Base-by-base conservation (phyloP, 2,797 vertebrate genomes). In the Falco rusticolus region DNA sequence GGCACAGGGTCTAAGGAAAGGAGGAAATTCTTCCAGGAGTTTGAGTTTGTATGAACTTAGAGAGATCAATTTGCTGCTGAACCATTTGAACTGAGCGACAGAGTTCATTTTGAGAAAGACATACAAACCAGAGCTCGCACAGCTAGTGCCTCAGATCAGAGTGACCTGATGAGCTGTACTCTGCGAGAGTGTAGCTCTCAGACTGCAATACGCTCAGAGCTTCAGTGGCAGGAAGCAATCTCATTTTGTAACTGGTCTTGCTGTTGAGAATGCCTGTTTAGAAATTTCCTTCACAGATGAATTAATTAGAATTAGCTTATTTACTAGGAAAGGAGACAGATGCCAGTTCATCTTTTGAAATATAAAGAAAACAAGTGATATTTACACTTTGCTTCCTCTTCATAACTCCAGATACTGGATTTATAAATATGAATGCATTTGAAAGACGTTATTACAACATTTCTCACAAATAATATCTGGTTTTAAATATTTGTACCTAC, bases 401-500 rank as follows among this genome's bases (percentile, higher is more conserved):
- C 15, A 0, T 84, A 53, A 51, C 25, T 63, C 33, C 34, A 59
- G 47, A 65, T 13, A 61, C 24, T 31, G 45, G 17, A 37, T 94
- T 90, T 79, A 68, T 75, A 89, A 90, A 89, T 53, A 70, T 1
- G 6, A 57, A 37, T 34, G 41, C 4, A 28, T 45, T 86, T 87
- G 28, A 96, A 93, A 87, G 56, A 16, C 47, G 33, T 81, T 71
- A 57, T 50, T 64, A 10, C 22, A 33, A 16, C 50, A 56, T 94
- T 70, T 79, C 83, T 48, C 72, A 47, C 82, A 95, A 95, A 26
- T 92, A 59, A 85, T 37, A 63, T 81, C 82, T 68, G 53, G 9
- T 74, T 96, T 95, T 85, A 87, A 94, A 84, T 71, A 87, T 94
- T 82, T 91, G 77, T 91, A 50, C 59, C 89, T 89, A 43, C n/a